Evolutionary conservation across 92 coral and sea anemone genomes (phyloP), one percentile per base, ranked within the genome.

Genomic region (Diadumene lineata): DNA sequence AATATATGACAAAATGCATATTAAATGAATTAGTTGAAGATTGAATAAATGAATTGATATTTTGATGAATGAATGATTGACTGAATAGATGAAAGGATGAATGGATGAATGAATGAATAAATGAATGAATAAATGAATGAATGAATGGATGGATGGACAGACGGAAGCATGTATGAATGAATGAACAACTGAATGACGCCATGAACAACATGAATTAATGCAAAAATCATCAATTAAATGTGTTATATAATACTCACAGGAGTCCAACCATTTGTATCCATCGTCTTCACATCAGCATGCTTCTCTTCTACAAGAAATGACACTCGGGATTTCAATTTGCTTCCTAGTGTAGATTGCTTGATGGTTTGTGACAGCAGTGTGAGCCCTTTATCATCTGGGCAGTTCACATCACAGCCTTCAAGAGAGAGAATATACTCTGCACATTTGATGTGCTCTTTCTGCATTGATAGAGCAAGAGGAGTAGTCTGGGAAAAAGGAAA

Each of bases 401-500:
- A 84, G 74, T 91, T 91, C 22, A 91, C 97, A 60, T 91, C 88
- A 33, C 90, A 92, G 73, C 33, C 79, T 18, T 84, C 90, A 28
- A 91, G 82, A 32, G 81, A 81, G 31, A 91, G 72, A 1, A 91
- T 82, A 60, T 77, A 84, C 26, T 91, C 97, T n/a, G 90, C 89
- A 53, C 92, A 87, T n/a, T 80, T 81, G 66, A 91, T 78, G 75
- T 91, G 92, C 78, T 81, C 89, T 65, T 91, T 91, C 90, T 87
- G 81, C 70, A 91, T 56, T 17, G 92, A 84, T 24, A 91, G 58
- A 56, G 90, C 92, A 31, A 91, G 79, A 30, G 97, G 90, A 1
- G 97, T 91, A 22, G 89, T 91, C 97, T 91, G 44, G 1, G 66
- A 57, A 50, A 25, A 11, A 51, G 63, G n/a, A n/a, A n/a, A n/a